Base-by-base conservation (phyloP, 2,113 vertebrate species). In the Polypterus bichir region DNA sequence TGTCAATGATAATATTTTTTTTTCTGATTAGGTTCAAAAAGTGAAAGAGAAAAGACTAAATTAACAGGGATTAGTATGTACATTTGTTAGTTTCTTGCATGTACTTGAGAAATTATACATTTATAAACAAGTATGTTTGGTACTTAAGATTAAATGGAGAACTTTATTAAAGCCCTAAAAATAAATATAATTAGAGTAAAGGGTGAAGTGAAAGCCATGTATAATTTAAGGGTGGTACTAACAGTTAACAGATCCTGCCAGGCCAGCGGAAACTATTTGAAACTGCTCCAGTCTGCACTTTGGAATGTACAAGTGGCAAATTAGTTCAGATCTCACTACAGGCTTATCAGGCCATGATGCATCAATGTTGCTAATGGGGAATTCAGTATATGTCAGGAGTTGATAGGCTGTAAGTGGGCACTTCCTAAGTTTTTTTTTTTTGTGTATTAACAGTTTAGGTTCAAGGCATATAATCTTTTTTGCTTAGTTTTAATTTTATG, bases 381-480 rank as follows among this genome's bases (percentile, higher is more conserved):
- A 27, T 27, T 27, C 27, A 27, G 27, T 27, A 27, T 27, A 27
- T 27, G 27, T 27, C 27, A 27, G 1, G 27, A 27, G 27, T 27
- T 27, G 27, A 27, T 27, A 27, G 27, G 27, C 27, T 27, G 27
- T 27, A 27, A 27, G 27, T 27, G 27, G 27, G 27, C 27, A 27
- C 27, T 27, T 27, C 27, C 27, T 27, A 27, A 27, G 27, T 27
- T 27, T 11, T 61, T 48, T 68, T 27, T 27, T 27, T 27, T 45
- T 70, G 70, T 73, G 76, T 74, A 65, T 61, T 60, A 72, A 53
- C 68, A 2, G 77, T 69, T 78, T 74, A 77, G 72, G 62, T 57
- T 74, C 73, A 72, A 76, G 71, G 66, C 67, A 54, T 69, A 68
- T 60, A 58, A 59, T 58, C 69, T 65, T 59, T 59, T 52, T 52